phyloP scores from a whole-genome alignment of 2,888 invertebrate species.

The Ceramica pisi region DNA sequence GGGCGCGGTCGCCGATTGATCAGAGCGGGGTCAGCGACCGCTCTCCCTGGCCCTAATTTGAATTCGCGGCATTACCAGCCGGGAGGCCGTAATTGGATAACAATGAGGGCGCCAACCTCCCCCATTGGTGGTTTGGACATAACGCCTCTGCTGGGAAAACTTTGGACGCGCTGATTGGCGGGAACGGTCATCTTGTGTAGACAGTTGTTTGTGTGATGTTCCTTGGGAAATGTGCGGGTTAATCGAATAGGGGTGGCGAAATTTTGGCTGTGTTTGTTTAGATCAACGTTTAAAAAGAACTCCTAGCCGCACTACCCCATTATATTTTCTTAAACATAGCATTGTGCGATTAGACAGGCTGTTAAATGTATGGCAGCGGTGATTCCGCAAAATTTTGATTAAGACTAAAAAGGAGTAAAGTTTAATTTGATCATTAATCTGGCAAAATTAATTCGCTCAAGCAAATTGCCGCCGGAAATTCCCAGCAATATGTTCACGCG shows the following conservation, averaged over 20 bases:
- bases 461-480: slow-evolving; percentile 50
- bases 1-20: slow-evolving; percentile 86
- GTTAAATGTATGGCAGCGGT: slow-evolving; percentile 23
- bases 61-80: slow-evolving; percentile 90
- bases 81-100: slow-evolving; percentile 90
- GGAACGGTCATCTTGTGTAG: slow-evolving; percentile 65
- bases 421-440: slow-evolving; percentile 58
- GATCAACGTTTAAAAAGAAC: slow-evolving; percentile 35
- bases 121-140: slow-evolving; percentile 81
- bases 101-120: slow-evolving; percentile 88
- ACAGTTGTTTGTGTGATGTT: slow-evolving; percentile 64
- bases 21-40: slow-evolving; percentile 88
- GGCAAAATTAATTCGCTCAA: slow-evolving; percentile 53
- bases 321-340: slow-evolving; percentile 28
- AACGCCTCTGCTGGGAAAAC: slow-evolving; percentile 72
- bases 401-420: slow-evolving; percentile 47
- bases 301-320: slow-evolving; percentile 7
- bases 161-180: slow-evolving; percentile 66
- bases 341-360: slow-evolving; percentile 1
- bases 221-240: slow-evolving; percentile 60
- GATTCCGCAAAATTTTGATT: slow-evolving; percentile 54
- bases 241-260: slow-evolving; percentile 54
- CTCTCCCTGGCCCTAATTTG: slow-evolving; percentile 89
- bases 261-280: slow-evolving; percentile 44
- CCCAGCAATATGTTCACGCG: slow-evolving; percentile 54